Evolutionary conservation across 1,140 invertebrate species (phyloP).

Genomic region (Steinernema khuongi): DNA sequence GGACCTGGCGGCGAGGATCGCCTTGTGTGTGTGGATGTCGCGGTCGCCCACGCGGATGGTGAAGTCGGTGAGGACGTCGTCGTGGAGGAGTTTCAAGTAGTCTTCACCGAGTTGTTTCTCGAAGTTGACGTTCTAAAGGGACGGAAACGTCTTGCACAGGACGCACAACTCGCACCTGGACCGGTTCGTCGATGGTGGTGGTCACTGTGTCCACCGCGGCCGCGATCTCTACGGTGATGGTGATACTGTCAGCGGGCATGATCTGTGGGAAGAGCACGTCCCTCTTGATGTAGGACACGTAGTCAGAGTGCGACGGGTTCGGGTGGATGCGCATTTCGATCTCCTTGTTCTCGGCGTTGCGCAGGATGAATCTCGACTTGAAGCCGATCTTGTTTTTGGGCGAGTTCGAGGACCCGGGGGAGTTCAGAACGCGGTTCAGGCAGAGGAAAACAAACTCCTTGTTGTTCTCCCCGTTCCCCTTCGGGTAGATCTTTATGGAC

Average conservation of each 20-base stretch:
- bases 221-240: slow-evolving; percentile 58
- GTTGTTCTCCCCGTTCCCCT: slow-evolving; percentile 58
- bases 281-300: slow-evolving; percentile 57
- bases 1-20: slow-evolving; percentile 56
- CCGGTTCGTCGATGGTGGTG: slow-evolving; percentile 44
- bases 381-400: slow-evolving; percentile 57
- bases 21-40: slow-evolving; percentile 52
- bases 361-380: slow-evolving; percentile 55
- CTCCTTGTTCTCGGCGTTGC: slow-evolving; percentile 55
- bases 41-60: slow-evolving; percentile 44
- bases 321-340: slow-evolving; percentile 58
- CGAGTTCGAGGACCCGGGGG: slow-evolving; percentile 13
- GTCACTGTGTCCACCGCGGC: slow-evolving; percentile 58
- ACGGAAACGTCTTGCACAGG: neutral
- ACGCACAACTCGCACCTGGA: slow-evolving; percentile 30
- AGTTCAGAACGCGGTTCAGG: slow-evolving; percentile 49
- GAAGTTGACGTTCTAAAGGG: slow-evolving; percentile 30
- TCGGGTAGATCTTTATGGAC: slow-evolving; percentile 59
- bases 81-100: slow-evolving; percentile 48
- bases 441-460: slow-evolving; percentile 58
- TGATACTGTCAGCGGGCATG: slow-evolving; percentile 53
- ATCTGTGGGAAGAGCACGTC: slow-evolving; percentile 58
- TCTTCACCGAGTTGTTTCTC: slow-evolving; percentile 51
- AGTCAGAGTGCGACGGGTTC: slow-evolving; percentile 58
- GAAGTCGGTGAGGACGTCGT: slow-evolving; percentile 53